A percentile compares a stretch with the other conserved stretches of the same genome.
These are phyloP conservation scores for Esox masquinongy DNA, from an alignment of 2,797 vertebrate species.

Conservation along the genomic window DNA sequence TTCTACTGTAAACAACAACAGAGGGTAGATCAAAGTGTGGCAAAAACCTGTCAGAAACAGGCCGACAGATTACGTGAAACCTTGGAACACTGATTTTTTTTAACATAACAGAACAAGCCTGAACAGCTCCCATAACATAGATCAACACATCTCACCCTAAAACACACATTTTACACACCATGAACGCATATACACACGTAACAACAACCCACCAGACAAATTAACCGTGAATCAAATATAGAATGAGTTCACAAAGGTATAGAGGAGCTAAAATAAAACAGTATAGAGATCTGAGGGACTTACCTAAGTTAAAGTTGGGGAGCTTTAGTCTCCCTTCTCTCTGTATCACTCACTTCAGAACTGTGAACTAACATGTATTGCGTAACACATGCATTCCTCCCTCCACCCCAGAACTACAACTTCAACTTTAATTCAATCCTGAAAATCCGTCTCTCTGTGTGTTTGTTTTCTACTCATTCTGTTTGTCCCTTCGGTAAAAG, in stretches of 20 bases:
- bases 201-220: conserved; percentile 49
- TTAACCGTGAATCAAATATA: conserved; percentile 13
- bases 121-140: conserved; percentile 34
- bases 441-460: conserved; percentile 7
- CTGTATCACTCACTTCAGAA: conserved; percentile 47
- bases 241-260: background rate
- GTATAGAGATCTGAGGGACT: conserved; percentile 42
- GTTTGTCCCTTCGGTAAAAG: conserved; percentile 25
- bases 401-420: conserved; percentile 43
- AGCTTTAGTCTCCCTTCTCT: conserved; percentile 45
- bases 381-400: conserved; percentile 66
- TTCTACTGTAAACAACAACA: background rate
- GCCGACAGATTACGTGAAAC: conserved; percentile 38
- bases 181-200: conserved; percentile 51
- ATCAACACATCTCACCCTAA: conserved; percentile 38
- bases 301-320: conserved; percentile 69
- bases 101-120: conserved; percentile 52
- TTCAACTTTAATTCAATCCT: conserved; percentile 36
- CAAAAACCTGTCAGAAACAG: conserved; percentile 5
- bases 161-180: conserved; percentile 63
- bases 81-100: conserved; percentile 36
- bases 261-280: background rate
- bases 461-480: conserved; percentile 29
- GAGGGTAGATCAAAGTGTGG: conserved; percentile 4
- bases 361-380: conserved; percentile 61